Conservation (phyloP, 2,113 vertebrate species). For the Brachyhypopomus occidentalis region DNA sequence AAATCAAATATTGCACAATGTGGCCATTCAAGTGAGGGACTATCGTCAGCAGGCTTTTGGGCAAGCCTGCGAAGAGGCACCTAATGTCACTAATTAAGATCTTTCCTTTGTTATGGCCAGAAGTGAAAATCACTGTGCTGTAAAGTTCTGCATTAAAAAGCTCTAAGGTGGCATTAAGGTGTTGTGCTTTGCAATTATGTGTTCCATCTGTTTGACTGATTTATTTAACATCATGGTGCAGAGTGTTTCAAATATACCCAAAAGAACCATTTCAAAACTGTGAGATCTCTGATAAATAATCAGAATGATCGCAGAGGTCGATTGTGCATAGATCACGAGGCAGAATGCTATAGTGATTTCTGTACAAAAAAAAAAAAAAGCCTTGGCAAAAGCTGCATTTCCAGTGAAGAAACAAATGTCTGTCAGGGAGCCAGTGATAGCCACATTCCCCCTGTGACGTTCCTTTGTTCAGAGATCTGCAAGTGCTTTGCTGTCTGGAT, state of each 20-base stretch:
- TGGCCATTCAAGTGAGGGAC: too few species aligned
- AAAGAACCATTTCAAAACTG: neutral
- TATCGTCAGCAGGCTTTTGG: neutral
- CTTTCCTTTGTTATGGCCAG: too few species aligned
- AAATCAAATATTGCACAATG: too few species aligned
- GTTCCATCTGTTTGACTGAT: neutral
- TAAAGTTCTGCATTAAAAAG: too few species aligned
- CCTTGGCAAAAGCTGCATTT: neutral
- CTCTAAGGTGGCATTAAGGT: neutral
- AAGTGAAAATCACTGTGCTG: too few species aligned
- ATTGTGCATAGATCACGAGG: conserved; percentile 11
- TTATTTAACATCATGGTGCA: neutral
- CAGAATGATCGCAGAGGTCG: conserved; percentile 24
- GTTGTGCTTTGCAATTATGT: neutral
- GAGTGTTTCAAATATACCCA: neutral
- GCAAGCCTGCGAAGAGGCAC: too few species aligned
- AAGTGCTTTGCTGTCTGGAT: conserved; percentile 61
- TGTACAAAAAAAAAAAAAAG: neutral
- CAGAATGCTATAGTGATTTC: neutral
- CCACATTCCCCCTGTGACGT: neutral
- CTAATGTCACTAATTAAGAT: too few species aligned
- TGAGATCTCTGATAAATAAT: conserved; percentile 4
- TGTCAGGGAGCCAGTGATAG: neutral
- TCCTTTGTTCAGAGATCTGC: conserved; percentile 30
- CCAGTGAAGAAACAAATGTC: neutral